phyloP scores from a whole-genome alignment of 2,888 invertebrate genomes.

The Caenorhabditis becei region DNA sequence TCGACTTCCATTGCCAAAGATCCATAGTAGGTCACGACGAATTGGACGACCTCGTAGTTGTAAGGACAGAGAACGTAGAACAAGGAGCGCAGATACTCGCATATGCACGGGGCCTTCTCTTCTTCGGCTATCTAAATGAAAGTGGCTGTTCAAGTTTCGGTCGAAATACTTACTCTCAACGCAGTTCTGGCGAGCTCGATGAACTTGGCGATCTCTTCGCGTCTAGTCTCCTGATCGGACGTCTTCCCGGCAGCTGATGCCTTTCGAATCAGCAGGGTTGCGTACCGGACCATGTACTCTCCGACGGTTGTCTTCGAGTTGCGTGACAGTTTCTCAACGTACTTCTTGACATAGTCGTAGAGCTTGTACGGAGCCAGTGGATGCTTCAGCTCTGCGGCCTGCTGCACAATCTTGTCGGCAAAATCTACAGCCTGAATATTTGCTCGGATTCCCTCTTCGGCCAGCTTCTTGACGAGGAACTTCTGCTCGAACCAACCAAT shows the following conservation, averaged over 20 bases:
- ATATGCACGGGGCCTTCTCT: conserved; percentile 16
- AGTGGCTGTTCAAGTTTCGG: no score
- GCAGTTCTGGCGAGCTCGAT: conserved; percentile 40
- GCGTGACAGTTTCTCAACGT: conserved; percentile 19
- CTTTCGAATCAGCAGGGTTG: conserved; percentile 42
- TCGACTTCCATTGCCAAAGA: conserved; percentile 17
- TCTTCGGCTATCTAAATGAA: conserved; percentile 35
- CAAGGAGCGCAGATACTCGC: conserved; percentile 41
- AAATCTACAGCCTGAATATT: conserved; percentile 14
- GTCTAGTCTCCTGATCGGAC: conserved; percentile 22
- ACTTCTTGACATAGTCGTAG: conserved; percentile 46
- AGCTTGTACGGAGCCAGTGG: conserved; percentile 37
- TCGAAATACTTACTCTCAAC: conserved; percentile 34
- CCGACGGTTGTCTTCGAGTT: conserved; percentile 13
- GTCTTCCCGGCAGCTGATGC: conserved; percentile 45
- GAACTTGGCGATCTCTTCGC: conserved; percentile 40
- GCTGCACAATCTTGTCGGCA: conserved; percentile 45
- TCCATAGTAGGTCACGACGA: conserved; percentile 35
- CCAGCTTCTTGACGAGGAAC: conserved; percentile 45
- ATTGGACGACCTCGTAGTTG: conserved; percentile 70
- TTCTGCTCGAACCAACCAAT: conserved; percentile 44
- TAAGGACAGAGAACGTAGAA: conserved; percentile 70
- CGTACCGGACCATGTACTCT: conserved; percentile 58
- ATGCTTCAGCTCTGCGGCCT: conserved; percentile 29
- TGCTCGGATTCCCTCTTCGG: conserved; percentile 49